Base-by-base conservation (phyloP, 2,888 invertebrate species). In the Zygogramma bicolorata region DNA sequence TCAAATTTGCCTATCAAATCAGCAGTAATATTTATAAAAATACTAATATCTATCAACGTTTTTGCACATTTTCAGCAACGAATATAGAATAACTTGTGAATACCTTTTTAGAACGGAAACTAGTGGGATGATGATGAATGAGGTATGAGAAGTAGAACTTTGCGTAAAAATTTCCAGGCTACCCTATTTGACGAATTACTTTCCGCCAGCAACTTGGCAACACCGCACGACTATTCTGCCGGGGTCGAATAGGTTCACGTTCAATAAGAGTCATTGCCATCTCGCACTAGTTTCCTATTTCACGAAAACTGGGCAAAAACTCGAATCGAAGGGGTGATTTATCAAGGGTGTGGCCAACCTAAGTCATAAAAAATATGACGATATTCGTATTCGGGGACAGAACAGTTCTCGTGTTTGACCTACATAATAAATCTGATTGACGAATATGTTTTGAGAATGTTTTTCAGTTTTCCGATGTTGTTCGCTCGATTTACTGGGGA, bases 161-260 rank as follows among this genome's bases (percentile, higher is more conserved):
- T n/a, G n/a, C n/a, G n/a, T n/a, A n/a, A n/a, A n/a, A n/a, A n/a
- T 6, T 34, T 34, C 13, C 13, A 34, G n/a, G 2, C 7, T 2
- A 2, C 34, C 34, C 7, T 34, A 13, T 18, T 15, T 42, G 1
- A 6, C 15, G 4, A 42, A 1, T n/a, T 3, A 27, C 25, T 53
- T 53, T 27, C 15, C 53, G 6, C 13, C 3, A n/a, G 1, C 6
- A n/a, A 27, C 27, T 6, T 65, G 71, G 74, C 74, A 74, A 74
- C 74, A 46, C 34, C 18, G 69, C 61, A 2, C 2, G 25, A 66
- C 68, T 65, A 61, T 69, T 62, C 76, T 61, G 73, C 75, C 77
- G 80, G 78, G 81, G 81, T 81, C 81, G 81, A 70, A 70, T 85
- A 85, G 90, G 90, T 90, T 90, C 89, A 90, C 88, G 88, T 90